Base-by-base conservation (phyloP, 1,140 invertebrate species). In the Phymastichus coffea region DNA sequence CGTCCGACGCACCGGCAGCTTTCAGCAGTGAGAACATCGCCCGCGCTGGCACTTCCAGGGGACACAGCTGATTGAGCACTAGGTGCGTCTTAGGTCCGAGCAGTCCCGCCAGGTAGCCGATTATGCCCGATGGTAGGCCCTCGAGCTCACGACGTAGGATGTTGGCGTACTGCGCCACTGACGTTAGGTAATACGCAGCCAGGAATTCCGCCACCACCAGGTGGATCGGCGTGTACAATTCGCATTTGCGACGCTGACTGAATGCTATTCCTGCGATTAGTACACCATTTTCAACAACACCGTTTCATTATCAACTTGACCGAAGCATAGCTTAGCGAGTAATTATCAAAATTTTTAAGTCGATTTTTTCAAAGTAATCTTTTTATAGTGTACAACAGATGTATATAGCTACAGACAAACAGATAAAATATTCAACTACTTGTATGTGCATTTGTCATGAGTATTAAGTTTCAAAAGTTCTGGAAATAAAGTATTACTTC, bases 171-270 rank as follows among this genome's bases (percentile, higher is more conserved):
- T 81, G 80, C 2, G 81, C 81, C 1, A 83, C 73, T 0, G 81
- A 82, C 0, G 80, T 78, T 3, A 84, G 68, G 65, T 84, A 84
- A 53, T 82, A 83, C 3, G 83, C 83, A 1, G 82, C 80, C 2
- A 84, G 66, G 59, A 81, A 84, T 44, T 82, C 81, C 10, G 78
- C 76, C 25, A 84, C 75, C 1, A 79, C 74, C 37, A 73, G 69
- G 64, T 84, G 82, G 8, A 84, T 71, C 0, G 82, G 79, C n/a
- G 78, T 76, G 64, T 77, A 82, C 35, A 77, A 68, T 33, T 75
- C 76, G 0, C 67, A 51, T 41, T 77, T 80, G 20, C 67, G 63
- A 57, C 63, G 66, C 53, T 67, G 74, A 0, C 76, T 76, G 37
- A 80, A 79, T 2, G 70, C 76, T 17, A 77, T 25, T 2, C 76